A percentile compares a stretch with the other conserved stretches of the same genome.
Conservation (phyloP, 2,888 invertebrate genomes). For the Eilema caniola region DNA sequence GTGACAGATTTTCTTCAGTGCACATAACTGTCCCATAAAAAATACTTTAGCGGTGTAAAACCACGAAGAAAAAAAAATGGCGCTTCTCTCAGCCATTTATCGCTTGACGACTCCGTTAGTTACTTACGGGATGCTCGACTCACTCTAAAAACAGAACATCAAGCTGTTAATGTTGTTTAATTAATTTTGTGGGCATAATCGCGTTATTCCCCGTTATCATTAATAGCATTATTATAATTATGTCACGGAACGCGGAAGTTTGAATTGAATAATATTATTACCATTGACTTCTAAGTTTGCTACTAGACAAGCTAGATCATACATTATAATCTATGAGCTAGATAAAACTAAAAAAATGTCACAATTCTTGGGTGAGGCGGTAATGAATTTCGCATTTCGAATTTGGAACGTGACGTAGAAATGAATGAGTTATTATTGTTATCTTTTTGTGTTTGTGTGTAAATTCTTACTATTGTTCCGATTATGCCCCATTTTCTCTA, state of each 20-base stretch:
- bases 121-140: background rate
- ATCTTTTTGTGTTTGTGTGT: too few species aligned
- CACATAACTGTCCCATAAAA: background rate
- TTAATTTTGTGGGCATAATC: background rate
- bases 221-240: background rate
- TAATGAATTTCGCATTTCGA: too few species aligned
- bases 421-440: too few species aligned
- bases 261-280: background rate
- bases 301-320: too few species aligned
- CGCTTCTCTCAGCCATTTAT: background rate
- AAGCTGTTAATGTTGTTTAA: background rate
- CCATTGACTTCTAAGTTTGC: background rate
- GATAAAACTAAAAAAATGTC: too few species aligned
- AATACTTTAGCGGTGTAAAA: background rate
- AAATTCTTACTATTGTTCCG: too few species aligned
- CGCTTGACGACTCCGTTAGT: constrained; percentile 1
- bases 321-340: too few species aligned
- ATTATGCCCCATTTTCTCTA: background rate
- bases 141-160: constrained; percentile 2
- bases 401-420: too few species aligned
- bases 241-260: background rate
- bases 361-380: too few species aligned
- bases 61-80: background rate
- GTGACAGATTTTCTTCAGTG: background rate
- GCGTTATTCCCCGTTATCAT: background rate